Conservation (phyloP, 2,888 invertebrate genomes). For the Drosophila pseudotakahashii region DNA sequence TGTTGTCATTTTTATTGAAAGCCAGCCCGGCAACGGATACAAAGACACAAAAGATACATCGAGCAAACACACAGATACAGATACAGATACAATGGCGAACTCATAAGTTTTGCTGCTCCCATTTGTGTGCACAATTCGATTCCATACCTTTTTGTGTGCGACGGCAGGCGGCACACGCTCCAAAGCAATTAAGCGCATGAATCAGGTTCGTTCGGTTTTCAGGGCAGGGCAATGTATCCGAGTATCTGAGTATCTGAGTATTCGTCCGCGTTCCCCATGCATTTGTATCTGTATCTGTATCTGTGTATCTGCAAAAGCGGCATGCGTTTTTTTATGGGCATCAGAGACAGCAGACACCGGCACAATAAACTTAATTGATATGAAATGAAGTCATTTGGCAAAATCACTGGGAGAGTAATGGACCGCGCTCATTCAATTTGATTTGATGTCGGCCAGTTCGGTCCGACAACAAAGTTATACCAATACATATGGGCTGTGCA, state of each 20-base stretch:
- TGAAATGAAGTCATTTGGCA: constrained; percentile 84
- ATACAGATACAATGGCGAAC: constrained; percentile 31
- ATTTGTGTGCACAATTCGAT: constrained; percentile 74
- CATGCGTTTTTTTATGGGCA: constrained; percentile 38
- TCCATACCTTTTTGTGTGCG: constrained; percentile 68
- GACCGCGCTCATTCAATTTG: constrained; percentile 77
- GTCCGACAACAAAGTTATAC: constrained; percentile 32
- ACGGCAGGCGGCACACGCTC: constrained; percentile 67
- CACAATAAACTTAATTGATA: constrained; percentile 83
- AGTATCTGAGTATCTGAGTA: constrained; percentile 19
- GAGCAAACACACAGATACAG: constrained; percentile 9
- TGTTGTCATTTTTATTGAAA: constrained; percentile 73
- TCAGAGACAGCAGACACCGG: constrained; percentile 35
- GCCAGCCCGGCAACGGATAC: constrained; percentile 12
- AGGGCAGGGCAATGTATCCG: constrained; percentile 59
- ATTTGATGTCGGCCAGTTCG: constrained; percentile 70
- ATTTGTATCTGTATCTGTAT: constrained; percentile 33
- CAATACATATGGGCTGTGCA: constrained; percentile 26
- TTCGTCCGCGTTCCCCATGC: constrained; percentile 23
- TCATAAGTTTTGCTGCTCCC: constrained; percentile 65
- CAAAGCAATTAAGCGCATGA: constrained; percentile 82
- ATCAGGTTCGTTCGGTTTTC: constrained; percentile 79
- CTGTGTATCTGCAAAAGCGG: constrained; percentile 29
- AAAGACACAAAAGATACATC: constrained; percentile 7
- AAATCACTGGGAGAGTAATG: constrained; percentile 70